These are phyloP conservation scores for Pelmatolapia mariae DNA, from an alignment of 2,113 vertebrate genomes.

Conservation along the genomic window DNA sequence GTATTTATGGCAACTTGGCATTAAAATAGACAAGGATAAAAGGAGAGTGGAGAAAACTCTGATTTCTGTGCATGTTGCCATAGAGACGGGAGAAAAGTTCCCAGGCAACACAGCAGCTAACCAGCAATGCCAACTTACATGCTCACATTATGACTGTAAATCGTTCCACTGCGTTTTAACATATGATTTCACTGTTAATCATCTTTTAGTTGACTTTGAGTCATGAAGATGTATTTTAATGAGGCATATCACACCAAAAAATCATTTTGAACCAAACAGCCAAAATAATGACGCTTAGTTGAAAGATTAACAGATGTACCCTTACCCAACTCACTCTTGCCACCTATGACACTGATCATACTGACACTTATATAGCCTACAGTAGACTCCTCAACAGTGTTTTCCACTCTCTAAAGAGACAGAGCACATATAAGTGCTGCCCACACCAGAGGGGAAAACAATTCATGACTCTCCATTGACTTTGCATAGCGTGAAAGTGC, in stretches of 20 bases:
- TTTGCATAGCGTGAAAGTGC: neutral
- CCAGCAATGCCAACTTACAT: neutral
- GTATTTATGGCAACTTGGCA: slow-evolving; percentile 67
- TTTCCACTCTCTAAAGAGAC: neutral
- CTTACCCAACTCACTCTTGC: neutral
- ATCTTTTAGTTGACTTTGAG: neutral
- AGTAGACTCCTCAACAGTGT: neutral
- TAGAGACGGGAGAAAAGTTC: slow-evolving; percentile 46
- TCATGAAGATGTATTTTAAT: neutral
- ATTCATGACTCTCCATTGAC: neutral
- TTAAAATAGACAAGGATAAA: slow-evolving; percentile 63
- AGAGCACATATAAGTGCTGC: neutral
- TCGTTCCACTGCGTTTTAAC: neutral
- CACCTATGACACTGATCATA: slow-evolving; percentile 13
- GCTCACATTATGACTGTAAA: neutral
- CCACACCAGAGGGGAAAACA: neutral
- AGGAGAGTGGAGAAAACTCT: slow-evolving; percentile 31
- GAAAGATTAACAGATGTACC: neutral
- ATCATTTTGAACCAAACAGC: neutral
- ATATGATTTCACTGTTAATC: neutral
- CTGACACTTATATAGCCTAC: slow-evolving; percentile 20
- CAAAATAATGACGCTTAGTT: neutral
- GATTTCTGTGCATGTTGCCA: slow-evolving; percentile 45
- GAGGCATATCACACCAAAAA: neutral
- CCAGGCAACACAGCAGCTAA: slow-evolving; percentile 38